Base-by-base conservation (phyloP, 2,113 vertebrate species). In the Corythoichthys intestinalis region DNA sequence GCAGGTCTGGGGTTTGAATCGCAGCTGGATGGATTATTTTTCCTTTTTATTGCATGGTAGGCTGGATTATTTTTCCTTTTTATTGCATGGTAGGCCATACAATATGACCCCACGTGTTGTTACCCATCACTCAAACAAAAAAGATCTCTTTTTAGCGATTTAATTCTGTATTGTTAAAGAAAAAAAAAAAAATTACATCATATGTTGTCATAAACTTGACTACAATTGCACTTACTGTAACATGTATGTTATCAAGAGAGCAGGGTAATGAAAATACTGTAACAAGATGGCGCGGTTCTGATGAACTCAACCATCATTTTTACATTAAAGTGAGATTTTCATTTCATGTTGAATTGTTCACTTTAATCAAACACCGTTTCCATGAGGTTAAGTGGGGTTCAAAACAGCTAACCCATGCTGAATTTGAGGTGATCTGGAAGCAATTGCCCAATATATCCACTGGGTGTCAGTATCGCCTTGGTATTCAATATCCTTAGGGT, bases 201-300 rank as follows among this genome's bases (percentile, higher is more conserved):
- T 35, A 54, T 54, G 52, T 54, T 20, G 54, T 57, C 54, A 56
- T 56, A 28, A 13, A 57, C 12, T 35, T 37, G 34, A 58, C 11
- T 35, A 12, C 56, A 58, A 58, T 58, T 58, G 56, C 56, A 58
- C 34, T 58, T 37, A 58, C 56, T 58, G 56, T 37, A 58, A 37
- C 12, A 6, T 57, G 54, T 14, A 57, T 57, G 28, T 37, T 58
- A 37, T 58, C 56, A 37, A 58, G 56, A 58, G 28, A 58, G 56
- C 56, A 58, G 56, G 34, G 56, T 37, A 37, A 58, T 37, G 20
- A 34, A 58, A 58, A 37, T 58, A 58, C 34, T 58, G 34, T 37
- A 58, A 58, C 4, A 11, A 57, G 1, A 35, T 57, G 50, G 17
- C 7, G 50, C 17, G 28, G 4, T 35, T 35, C 12, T 13, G 34